Evolutionary conservation across 2,113 vertebrate species (phyloP), one percentile per base, ranked within the genome.

Genomic region (Cnemophilus loriae): DNA sequence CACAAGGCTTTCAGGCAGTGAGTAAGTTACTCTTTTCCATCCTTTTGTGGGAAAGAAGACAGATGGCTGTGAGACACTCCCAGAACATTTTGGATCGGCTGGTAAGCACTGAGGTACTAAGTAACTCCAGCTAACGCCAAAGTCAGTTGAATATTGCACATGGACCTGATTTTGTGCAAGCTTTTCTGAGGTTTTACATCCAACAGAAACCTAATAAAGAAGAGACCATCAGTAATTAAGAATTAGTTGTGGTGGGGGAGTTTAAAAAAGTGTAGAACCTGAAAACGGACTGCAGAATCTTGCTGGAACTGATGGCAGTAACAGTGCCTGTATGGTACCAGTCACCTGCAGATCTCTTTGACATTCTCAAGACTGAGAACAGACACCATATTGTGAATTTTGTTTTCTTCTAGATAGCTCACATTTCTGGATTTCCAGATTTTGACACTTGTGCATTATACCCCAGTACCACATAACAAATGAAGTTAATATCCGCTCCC

Each of bases 71-170:
- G 99, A 99, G 53, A 99, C 98, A 91, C 97, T 98, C 74, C 99
- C 99, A 78, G 99, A 98, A 79, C 99, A 99, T 96, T 99, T 99
- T 50, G 99, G 98, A 93, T 99, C 99, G 3, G 99, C 99, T 56
- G 99, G 99, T 79, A 99, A 97, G 91, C 99, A 99, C 96, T 99
- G 99, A 84, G 99, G 98, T 41, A 99, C 98, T 74, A 99, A 97
- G 87, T 99, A 99, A 95, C 98, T 99, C 99, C 99, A 99, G 77
- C 98, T 99, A 87, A 99, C 99, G 0, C 99, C 99, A 19, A 99
- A 99, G 97, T 99, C 99, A 77, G 98, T 98, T 7, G 99, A 99
- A 90, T 99, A 99, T 89, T 99, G 99, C 49, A 99, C 98, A 3
- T 99, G 99, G 77, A 99, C 98, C 97, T 99, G 99, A 84, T 99